Percentiles rank a stretch among this genome's conserved stretches.
phyloP scores from a whole-genome alignment of 2,113 vertebrate genomes.

The Malurus melanocephalus region DNA sequence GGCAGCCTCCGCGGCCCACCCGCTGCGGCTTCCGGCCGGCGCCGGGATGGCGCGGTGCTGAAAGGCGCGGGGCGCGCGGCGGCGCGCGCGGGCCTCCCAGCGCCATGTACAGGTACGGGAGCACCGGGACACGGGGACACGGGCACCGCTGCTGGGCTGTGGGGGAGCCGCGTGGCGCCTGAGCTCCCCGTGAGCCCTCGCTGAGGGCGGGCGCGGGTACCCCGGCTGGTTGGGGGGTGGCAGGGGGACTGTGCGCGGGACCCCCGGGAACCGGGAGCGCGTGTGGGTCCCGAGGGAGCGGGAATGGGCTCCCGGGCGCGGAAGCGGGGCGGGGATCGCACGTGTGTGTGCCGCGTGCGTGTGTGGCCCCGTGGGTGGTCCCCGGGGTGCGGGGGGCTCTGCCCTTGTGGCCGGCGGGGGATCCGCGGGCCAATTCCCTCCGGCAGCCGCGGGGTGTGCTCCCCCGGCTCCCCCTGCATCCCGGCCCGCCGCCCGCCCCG shows the following conservation, averaged over 20 bases:
- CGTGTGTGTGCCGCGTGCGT: neutral
- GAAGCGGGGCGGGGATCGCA: too few relatives aligned
- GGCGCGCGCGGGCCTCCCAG: neutral
- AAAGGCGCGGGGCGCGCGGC: neutral
- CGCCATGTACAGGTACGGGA: neutral
- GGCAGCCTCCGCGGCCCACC: neutral
- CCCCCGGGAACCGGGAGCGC: too few relatives aligned
- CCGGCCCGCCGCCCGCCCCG: neutral
- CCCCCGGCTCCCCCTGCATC: too few relatives aligned
- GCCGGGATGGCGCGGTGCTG: conserved; percentile 2
- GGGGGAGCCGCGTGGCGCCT: neutral
- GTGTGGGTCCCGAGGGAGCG: neutral
- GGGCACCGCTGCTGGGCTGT: neutral
- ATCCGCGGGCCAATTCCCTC: neutral
- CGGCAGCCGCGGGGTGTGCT: too few relatives aligned
- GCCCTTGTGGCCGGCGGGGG: neutral
- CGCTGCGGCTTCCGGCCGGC: neutral
- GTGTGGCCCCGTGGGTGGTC: neutral
- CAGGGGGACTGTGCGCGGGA: neutral
- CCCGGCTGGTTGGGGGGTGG: neutral
- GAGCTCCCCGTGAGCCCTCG: neutral
- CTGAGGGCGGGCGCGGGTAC: too few relatives aligned
- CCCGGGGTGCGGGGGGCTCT: neutral
- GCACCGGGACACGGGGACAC: too few relatives aligned
- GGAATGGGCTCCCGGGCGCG: neutral